Evolutionary conservation across 2,113 vertebrate genomes (phyloP).

Genomic region (Oncorhynchus mykiss): DNA sequence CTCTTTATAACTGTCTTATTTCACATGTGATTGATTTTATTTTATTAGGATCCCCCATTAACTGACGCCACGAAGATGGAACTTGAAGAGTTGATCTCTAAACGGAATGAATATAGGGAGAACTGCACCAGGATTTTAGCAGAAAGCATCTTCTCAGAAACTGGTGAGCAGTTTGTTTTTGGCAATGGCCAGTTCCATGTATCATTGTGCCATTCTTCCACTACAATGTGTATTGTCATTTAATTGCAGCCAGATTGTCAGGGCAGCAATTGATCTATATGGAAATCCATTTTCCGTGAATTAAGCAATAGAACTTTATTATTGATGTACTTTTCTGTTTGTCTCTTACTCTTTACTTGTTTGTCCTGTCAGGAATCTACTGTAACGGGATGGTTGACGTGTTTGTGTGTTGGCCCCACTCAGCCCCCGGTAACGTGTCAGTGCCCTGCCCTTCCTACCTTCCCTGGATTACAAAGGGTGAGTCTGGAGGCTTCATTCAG

Average conservation of each 20-base stretch:
- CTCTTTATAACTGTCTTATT: slow-evolving; percentile 31
- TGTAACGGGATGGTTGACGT: slow-evolving; percentile 89
- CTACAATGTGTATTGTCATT: too few species aligned
- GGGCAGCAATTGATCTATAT: too few species aligned
- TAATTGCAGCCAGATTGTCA: too few species aligned
- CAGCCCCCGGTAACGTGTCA: slow-evolving; percentile 86
- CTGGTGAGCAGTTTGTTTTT: slow-evolving; percentile 69
- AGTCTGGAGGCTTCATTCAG: too few species aligned
- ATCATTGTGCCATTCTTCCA: not conserved
- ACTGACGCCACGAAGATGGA: too few species aligned
- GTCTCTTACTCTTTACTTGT: too few species aligned
- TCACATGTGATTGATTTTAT: slow-evolving; percentile 18
- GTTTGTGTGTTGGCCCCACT: slow-evolving; percentile 91
- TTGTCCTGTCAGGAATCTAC: slow-evolving; percentile 70
- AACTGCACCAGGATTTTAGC: slow-evolving; percentile 79
- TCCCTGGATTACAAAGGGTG: slow-evolving; percentile 84
- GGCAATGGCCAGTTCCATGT: not conserved
- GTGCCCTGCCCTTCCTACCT: slow-evolving; percentile 90
- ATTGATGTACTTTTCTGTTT: too few species aligned
- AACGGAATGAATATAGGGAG: slow-evolving; percentile 83
- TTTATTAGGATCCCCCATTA: too few species aligned
- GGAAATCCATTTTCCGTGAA: too few species aligned
- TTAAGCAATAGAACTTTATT: too few species aligned
- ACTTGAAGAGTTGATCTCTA: slow-evolving; percentile 78
- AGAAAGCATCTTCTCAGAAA: slow-evolving; percentile 37